Evolutionary conservation across 2,113 vertebrate species (phyloP).

Genomic region (Tenrec ecaudatus): DNA sequence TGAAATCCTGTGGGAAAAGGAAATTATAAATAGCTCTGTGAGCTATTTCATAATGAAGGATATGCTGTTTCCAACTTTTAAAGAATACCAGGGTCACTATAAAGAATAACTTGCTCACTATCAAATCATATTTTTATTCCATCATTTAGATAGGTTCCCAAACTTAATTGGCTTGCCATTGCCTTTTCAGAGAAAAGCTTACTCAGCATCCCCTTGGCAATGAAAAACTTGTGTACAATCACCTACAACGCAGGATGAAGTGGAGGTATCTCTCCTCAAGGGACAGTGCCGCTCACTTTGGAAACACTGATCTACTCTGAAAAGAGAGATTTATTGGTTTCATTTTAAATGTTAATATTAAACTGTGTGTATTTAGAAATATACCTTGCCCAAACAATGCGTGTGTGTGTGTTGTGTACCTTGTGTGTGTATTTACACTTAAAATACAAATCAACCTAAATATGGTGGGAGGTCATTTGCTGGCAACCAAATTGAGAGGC

Average conservation of each 20-base stretch:
- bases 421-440: constrained; percentile 30
- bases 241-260: too few relatives aligned
- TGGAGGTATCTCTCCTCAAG: not conserved
- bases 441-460: not conserved
- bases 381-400: not conserved
- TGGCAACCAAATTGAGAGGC: not conserved
- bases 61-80: not conserved
- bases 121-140: too few relatives aligned
- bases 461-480: not conserved
- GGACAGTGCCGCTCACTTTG: not conserved
- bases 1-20: not conserved
- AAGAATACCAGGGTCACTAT: not conserved
- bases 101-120: too few relatives aligned
- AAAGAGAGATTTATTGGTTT: not conserved
- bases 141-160: too few relatives aligned
- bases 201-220: too few relatives aligned
- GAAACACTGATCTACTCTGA: not conserved
- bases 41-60: not conserved
- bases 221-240: too few relatives aligned
- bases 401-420: too few relatives aligned
- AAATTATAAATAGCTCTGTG: constrained; percentile 1
- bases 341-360: constrained; percentile 33
- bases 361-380: constrained; percentile 5
- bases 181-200: too few relatives aligned
- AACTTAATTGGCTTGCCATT: too few relatives aligned